These are phyloP conservation scores for Amblyornis subalaris DNA, from an alignment of 2,113 vertebrate species.

Conservation along the genomic window DNA sequence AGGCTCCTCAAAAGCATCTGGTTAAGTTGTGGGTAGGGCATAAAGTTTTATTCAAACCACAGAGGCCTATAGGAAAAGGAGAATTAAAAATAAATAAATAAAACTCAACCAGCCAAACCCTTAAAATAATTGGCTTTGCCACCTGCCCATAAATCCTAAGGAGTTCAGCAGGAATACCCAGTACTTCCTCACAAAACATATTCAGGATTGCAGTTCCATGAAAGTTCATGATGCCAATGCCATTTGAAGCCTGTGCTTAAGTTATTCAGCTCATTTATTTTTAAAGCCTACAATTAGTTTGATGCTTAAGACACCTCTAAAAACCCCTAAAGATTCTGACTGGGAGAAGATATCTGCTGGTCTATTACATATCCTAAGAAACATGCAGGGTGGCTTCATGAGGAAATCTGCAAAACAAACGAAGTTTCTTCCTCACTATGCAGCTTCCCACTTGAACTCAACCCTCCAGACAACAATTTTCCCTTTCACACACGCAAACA, in stretches of 20 bases:
- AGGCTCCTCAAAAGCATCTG: neutral
- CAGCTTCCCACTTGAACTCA: neutral
- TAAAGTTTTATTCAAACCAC: neutral
- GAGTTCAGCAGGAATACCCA: neutral
- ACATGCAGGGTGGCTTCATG: fast-evolving
- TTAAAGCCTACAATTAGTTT: neutral
- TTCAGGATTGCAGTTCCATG: neutral
- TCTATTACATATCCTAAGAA: neutral
- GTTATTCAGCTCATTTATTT: neutral
- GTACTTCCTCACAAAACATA: neutral
- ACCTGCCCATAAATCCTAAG: neutral
- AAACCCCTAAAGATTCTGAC: neutral
- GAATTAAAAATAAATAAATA: neutral
- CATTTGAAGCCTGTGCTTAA: neutral
- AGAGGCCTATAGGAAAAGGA: neutral
- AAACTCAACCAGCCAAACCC: neutral
- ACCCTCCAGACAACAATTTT: neutral
- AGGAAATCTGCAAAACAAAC: neutral
- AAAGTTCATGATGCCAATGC: neutral
- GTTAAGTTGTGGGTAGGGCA: neutral
- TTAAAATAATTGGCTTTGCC: neutral
- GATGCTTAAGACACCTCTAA: neutral
- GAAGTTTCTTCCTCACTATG: neutral
- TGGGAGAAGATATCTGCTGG: neutral
- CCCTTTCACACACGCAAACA: neutral